Base-by-base conservation (phyloP, 1,140 invertebrate genomes). In the Drosophila sulfurigaster region DNA sequence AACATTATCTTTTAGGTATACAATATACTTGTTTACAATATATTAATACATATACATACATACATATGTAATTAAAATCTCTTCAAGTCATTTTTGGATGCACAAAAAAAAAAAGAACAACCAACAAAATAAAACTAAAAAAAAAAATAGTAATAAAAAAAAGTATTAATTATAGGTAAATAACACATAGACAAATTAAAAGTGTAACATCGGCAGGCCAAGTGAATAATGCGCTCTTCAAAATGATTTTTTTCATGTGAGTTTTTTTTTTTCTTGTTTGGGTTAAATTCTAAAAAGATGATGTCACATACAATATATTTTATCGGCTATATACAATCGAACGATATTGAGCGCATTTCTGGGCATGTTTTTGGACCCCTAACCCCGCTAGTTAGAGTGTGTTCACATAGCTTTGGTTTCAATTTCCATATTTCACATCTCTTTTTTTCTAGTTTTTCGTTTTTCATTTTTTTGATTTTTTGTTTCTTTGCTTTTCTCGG, bases 1-100 rank as follows among this genome's bases (percentile, higher is more conserved):
- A 69, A 41, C 16, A 57, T 41, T 51, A 63, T 57, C 38, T 59
- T 13, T 60, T 59, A 51, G 48, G 28, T 67, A 62, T 72, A 76
- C 49, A 76, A 75, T 72, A 76, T 32, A 65, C 20, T 75, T 11
- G 75, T 59, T 54, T 82, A 69, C 49, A 82, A 70, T 81, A 78
- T 62, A 78, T 69, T 65, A 68, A 48, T 66, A 79, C 28, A 58
- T 56, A 25, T 13, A n/a, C n/a, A 52, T n/a, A 58, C 49, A 25
- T 13, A n/a, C n/a, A 52, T n/a, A 32, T 13, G 51, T 69, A 64
- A 52, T 65, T 78, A 38, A 32, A 35, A 74, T 67, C 35, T 45
- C 54, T 49, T 75, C 38, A 67, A 56, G 51, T 66, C 16, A 38
- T 56, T 63, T 25, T 25, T 3, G 54, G 60, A 60, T 58, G 48